Percentiles rank a stretch among this genome's conserved stretches.
Evolutionary conservation across 2,888 invertebrate genomes (phyloP).

Genomic region (Nycteola revayana): DNA sequence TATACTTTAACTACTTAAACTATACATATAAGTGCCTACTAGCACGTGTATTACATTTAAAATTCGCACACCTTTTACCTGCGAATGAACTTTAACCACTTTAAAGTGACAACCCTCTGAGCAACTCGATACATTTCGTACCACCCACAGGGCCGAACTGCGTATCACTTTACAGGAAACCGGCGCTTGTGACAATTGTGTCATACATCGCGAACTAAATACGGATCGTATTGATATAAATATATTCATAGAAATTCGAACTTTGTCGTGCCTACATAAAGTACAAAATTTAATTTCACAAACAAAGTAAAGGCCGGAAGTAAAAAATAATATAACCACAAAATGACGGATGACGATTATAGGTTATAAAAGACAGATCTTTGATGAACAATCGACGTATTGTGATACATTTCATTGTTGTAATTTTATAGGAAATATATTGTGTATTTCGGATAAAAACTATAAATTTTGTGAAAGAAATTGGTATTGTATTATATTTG

Average conservation of each 20-base stretch:
- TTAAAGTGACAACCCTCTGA: conserved; percentile 41
- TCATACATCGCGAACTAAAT: conserved; percentile 45
- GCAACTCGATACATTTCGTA: conserved; percentile 54
- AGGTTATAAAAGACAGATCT: conserved; percentile 27
- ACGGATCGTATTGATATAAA: conserved; percentile 34
- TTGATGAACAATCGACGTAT: conserved; percentile 15
- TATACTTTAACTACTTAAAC: no score
- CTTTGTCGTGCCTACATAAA: conserved; percentile 17
- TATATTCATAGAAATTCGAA: conserved; percentile 21
- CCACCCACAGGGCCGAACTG: conserved; percentile 58
- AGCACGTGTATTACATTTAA: no score
- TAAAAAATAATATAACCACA: conserved; percentile 39
- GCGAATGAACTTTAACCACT: conserved; percentile 13
- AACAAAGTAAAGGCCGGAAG: conserved; percentile 41
- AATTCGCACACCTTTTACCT: no score
- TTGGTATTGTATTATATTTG: no score
- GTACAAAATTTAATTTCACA: no score
- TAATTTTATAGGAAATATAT: conserved; percentile 18
- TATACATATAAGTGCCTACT: no score
- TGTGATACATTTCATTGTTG: conserved; percentile 19
- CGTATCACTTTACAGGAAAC: conserved; percentile 74
- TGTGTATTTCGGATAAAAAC: conserved; percentile 1
- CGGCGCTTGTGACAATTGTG: conserved; percentile 63
- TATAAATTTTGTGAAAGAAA: no score
- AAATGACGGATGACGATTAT: conserved; percentile 48